These are phyloP conservation scores for Daboia siamensis DNA, from an alignment of 2,113 vertebrate genomes.

Conservation along the genomic window DNA sequence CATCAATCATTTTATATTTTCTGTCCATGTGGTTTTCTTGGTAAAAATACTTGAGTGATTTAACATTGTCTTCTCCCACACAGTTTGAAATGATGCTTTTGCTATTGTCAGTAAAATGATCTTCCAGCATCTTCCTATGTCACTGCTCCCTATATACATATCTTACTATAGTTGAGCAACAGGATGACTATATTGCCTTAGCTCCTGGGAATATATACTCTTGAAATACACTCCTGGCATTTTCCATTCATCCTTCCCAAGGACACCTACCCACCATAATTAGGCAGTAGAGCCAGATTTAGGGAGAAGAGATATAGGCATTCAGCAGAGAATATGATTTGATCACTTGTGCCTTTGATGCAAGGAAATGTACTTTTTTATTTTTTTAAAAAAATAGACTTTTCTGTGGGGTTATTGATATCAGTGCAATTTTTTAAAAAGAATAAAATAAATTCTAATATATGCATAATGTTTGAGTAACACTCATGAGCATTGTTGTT, in stretches of 20 bases:
- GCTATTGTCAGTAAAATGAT: background rate
- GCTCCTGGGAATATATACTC: background rate
- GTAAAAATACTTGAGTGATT: background rate
- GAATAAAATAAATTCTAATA: constrained; percentile 60
- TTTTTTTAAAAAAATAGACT: constrained; percentile 57
- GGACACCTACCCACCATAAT: background rate
- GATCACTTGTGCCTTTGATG: constrained; percentile 22
- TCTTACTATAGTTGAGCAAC: background rate
- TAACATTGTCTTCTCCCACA: background rate
- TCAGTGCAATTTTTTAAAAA: constrained; percentile 51
- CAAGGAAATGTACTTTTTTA: constrained; percentile 41
- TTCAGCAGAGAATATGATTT: background rate
- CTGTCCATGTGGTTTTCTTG: background rate
- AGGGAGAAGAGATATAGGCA: background rate
- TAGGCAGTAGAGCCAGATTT: background rate
- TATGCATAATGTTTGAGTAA: constrained; percentile 68
- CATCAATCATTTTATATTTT: background rate
- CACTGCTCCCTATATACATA: background rate
- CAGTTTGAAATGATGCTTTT: background rate
- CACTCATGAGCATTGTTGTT: constrained; percentile 63
- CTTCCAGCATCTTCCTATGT: background rate
- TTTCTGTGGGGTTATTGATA: constrained; percentile 52
- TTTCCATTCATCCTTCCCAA: background rate
- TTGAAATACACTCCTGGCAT: background rate
- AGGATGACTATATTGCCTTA: background rate